A percentile compares a stretch with the other conserved stretches of the same genome.
Conservation (phyloP, 2,888 invertebrate genomes). For the Tryphoninae sp. region DNA sequence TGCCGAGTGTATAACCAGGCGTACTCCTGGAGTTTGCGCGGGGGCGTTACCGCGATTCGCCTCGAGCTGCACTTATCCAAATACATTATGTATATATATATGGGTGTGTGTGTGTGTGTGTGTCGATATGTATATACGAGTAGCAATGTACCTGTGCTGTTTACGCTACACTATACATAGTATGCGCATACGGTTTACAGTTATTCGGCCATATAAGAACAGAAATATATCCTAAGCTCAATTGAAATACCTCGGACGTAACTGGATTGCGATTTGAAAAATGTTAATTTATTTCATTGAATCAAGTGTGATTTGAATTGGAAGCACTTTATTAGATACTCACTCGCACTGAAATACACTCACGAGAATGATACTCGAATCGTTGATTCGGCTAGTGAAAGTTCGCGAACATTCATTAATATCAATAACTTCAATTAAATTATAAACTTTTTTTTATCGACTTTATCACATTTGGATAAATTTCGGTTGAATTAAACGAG, state of each 20-base stretch:
- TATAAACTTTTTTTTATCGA: too few relatives aligned
- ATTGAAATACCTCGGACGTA: not conserved
- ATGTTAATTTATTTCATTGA: too few relatives aligned
- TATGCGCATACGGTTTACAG: constrained; percentile 3
- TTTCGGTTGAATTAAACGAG: too few relatives aligned
- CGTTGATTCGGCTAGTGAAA: too few relatives aligned
- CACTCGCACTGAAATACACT: too few relatives aligned
- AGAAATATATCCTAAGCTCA: constrained; percentile 7
- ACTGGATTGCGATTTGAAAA: not conserved
- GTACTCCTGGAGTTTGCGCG: constrained; percentile 53
- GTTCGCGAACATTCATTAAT: too few relatives aligned
- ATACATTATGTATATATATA: constrained; percentile 35
- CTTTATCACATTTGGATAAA: too few relatives aligned
- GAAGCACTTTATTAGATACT: too few relatives aligned
- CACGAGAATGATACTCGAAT: too few relatives aligned
- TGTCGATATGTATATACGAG: constrained; percentile 7
- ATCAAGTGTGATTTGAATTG: too few relatives aligned
- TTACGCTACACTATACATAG: not conserved
- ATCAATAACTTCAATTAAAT: too few relatives aligned
- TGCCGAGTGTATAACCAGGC: constrained; percentile 13
- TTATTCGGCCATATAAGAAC: constrained; percentile 17
- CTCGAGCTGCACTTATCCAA: constrained; percentile 50
- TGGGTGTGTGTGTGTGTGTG: too few relatives aligned
- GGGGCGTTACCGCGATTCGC: constrained; percentile 59
- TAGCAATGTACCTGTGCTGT: constrained; percentile 38